Evolutionary conservation across 2,797 vertebrate genomes (phyloP).

Genomic region (Erethizon dorsatum): DNA sequence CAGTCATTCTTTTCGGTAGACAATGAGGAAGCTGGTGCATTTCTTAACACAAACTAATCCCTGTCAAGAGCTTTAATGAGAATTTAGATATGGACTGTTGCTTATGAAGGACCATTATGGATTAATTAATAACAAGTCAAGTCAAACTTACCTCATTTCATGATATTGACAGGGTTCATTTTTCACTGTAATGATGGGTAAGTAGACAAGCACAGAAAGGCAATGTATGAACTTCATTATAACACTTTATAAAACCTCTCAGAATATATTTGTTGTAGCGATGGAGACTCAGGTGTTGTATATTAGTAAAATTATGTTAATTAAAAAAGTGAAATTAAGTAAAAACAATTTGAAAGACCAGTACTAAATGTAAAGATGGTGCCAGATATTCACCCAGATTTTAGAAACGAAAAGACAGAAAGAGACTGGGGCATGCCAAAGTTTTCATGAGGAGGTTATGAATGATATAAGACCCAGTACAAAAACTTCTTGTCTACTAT

Average conservation of each 20-base stretch:
- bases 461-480: background rate
- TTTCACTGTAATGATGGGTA: constrained; percentile 50
- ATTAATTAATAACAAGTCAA: constrained; percentile 74
- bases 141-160: constrained; percentile 62
- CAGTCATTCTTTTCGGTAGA: constrained; percentile 9
- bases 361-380: background rate
- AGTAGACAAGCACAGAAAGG: constrained; percentile 25
- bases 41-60: constrained; percentile 68
- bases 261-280: background rate
- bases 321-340: constrained; percentile 37
- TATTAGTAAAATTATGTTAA: constrained; percentile 50
- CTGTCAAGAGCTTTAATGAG: constrained; percentile 66
- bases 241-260: constrained; percentile 40
- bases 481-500: background rate
- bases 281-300: background rate
- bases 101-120: constrained; percentile 29
- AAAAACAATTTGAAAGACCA: constrained; percentile 32
- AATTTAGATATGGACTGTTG: constrained; percentile 52
- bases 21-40: constrained; percentile 27
- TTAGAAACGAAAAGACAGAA: constrained; percentile 15
- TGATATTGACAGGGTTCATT: constrained; percentile 68
- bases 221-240: constrained; percentile 39
- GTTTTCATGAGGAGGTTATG: constrained; percentile 16
- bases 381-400: constrained; percentile 26
- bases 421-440: background rate